Conservation (phyloP, 1,140 invertebrate species). For the Anthonomus grandis region DNA sequence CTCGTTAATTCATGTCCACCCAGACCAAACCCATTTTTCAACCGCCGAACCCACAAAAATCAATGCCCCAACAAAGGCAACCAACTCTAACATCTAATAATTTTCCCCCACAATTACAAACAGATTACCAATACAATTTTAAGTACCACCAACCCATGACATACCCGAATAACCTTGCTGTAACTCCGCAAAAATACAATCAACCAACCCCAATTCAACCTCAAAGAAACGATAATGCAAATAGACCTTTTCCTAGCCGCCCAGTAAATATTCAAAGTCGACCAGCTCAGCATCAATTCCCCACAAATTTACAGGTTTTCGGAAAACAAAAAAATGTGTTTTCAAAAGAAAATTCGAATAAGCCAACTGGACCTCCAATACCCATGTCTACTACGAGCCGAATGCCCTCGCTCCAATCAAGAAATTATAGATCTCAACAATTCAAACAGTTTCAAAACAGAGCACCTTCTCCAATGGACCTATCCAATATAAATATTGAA, state of each 20-base stretch:
- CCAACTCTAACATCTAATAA: not conserved
- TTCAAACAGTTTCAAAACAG: not conserved
- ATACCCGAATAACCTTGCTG: not conserved
- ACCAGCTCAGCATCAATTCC: constrained; percentile 17
- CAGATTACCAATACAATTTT: not conserved
- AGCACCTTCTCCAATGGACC: too few relatives aligned
- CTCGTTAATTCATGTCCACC: not conserved
- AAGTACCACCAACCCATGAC: not conserved
- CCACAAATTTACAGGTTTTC: constrained; percentile 28
- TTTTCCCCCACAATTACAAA: not conserved
- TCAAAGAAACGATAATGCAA: too few relatives aligned
- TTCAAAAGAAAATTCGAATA: too few relatives aligned
- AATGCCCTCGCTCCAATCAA: not conserved
- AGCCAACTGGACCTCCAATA: not conserved
- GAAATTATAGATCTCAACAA: not conserved
- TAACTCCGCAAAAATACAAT: constrained; percentile 3
- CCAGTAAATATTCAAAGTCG: constrained; percentile 20
- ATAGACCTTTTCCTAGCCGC: constrained; percentile 24
- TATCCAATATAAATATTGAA: not conserved
- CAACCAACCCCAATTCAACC: too few relatives aligned
- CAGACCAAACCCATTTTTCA: not conserved
- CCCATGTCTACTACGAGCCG: not conserved
- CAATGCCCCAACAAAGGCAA: not conserved
- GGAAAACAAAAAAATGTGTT: constrained; percentile 27
- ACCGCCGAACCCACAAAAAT: not conserved